Percentiles rank a stretch among this genome's conserved stretches.
These are phyloP conservation scores for Xerus inauris DNA, from an alignment of 2,113 vertebrate species.

Conservation along the genomic window DNA sequence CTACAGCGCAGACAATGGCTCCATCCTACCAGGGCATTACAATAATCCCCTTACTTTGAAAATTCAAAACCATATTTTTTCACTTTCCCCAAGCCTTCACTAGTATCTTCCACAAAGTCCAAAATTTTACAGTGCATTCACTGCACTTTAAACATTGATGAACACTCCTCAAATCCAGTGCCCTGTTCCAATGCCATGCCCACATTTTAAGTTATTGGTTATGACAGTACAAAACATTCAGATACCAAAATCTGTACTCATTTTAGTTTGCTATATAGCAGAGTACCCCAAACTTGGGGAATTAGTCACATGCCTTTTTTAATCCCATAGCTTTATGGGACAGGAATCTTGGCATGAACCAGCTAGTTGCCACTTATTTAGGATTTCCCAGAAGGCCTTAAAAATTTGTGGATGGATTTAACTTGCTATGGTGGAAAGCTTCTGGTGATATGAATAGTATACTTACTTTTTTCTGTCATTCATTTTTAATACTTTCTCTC, in stretches of 20 bases:
- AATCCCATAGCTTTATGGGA: background rate
- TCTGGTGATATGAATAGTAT: background rate
- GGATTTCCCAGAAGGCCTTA: background rate
- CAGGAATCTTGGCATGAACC: background rate
- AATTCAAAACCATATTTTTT: background rate
- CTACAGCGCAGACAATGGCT: background rate
- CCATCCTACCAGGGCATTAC: background rate
- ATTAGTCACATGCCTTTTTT: background rate
- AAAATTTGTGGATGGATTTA: background rate
- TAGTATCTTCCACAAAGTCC: background rate
- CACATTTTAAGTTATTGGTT: constrained; percentile 18
- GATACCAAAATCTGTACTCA: background rate
- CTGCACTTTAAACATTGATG: background rate
- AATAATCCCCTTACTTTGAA: background rate
- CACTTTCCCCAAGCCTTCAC: background rate
- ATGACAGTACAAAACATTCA: background rate
- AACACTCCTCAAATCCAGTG: background rate
- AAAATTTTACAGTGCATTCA: background rate
- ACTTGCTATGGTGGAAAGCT: background rate
- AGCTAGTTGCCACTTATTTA: background rate
- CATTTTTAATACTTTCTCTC: background rate
- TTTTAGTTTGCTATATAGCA: background rate
- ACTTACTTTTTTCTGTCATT: constrained; percentile 22
- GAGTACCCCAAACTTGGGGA: background rate
- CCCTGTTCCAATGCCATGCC: background rate